Evolutionary conservation across 2,797 vertebrate species (phyloP).

Genomic region (Onychomys leucogaster): DNA sequence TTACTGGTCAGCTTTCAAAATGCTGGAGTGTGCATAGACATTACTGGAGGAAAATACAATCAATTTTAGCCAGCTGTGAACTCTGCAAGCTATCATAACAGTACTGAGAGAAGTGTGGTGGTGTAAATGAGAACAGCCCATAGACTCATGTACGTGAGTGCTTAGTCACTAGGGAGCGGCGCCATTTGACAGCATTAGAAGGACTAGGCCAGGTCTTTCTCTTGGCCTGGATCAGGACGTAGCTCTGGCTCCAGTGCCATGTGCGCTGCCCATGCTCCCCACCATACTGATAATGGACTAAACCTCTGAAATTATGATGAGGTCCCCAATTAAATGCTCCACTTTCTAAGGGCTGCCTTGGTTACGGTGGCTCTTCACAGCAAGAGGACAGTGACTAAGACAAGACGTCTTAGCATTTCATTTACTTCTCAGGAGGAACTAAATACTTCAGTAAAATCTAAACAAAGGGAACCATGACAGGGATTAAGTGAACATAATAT

Average conservation of each 20-base stretch:
- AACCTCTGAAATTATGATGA: background rate
- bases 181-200: background rate
- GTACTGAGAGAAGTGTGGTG: background rate
- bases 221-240: background rate
- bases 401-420: background rate
- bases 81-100: background rate
- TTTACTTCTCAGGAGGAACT: background rate
- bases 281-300: background rate
- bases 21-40: background rate
- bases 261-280: background rate
- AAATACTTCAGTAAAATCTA: conserved; percentile 28
- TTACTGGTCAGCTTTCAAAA: background rate
- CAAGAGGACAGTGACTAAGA: background rate
- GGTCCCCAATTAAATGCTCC: too few species aligned
- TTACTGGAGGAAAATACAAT: background rate
- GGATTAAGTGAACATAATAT: conserved; percentile 74
- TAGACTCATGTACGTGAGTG: background rate
- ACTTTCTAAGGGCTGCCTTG: background rate
- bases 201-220: background rate
- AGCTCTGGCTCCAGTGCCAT: background rate
- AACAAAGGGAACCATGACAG: conserved; percentile 63
- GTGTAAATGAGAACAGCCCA: too few species aligned
- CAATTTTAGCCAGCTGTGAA: background rate
- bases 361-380: background rate
- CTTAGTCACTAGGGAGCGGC: background rate